phyloP scores from a whole-genome alignment of 2,113 vertebrate species.

The Microcebus jonahi region DNA sequence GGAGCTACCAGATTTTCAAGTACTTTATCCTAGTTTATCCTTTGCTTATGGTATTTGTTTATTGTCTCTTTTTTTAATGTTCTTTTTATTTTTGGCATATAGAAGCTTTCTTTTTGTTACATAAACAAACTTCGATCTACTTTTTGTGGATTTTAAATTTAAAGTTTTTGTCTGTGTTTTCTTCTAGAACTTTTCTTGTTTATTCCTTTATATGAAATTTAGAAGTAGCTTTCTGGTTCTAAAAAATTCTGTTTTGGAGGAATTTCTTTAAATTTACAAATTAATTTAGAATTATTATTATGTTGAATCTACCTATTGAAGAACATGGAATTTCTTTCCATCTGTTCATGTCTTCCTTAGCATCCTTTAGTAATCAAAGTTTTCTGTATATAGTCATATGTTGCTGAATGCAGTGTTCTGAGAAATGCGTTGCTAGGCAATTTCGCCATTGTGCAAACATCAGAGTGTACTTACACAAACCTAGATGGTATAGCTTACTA shows the following conservation, averaged over 20 bases:
- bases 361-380: not conserved
- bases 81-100: not conserved
- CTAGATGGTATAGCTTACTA: not conserved
- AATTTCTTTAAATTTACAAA: not conserved
- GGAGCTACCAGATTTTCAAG: not conserved
- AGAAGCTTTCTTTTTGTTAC: not conserved
- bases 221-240: not conserved
- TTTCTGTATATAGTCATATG: not conserved
- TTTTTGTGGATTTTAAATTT: not conserved
- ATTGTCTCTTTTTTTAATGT: not conserved
- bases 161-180: not conserved
- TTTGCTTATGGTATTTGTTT: not conserved
- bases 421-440: not conserved
- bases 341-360: not conserved
- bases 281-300: not conserved
- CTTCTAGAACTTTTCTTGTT: not conserved
- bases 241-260: not conserved
- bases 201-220: conserved; percentile 14
- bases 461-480: not conserved
- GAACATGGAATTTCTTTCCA: not conserved
- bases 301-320: not conserved
- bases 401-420: not conserved
- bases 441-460: not conserved
- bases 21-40: not conserved
- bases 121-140: not conserved